phyloP scores from a whole-genome alignment of 2,113 vertebrate genomes.

The Daubentonia madagascariensis region DNA sequence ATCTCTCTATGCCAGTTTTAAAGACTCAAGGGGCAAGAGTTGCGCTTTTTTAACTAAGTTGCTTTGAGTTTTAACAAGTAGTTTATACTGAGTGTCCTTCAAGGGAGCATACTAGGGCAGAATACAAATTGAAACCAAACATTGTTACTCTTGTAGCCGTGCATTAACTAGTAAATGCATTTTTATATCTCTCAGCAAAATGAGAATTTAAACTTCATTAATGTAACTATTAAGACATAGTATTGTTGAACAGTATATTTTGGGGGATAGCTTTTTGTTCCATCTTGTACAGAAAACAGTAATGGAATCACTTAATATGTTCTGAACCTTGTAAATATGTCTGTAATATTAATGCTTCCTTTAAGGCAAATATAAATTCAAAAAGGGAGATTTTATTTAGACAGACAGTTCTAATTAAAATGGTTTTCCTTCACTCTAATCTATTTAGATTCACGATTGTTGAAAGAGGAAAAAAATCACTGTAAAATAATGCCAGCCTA shows the following conservation, averaged over 20 bases:
- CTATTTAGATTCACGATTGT: slow-evolving; percentile 78
- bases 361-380: slow-evolving; percentile 77
- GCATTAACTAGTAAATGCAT: slow-evolving; percentile 66
- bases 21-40: not conserved
- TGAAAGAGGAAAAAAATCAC: slow-evolving; percentile 75
- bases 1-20: not conserved
- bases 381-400: slow-evolving; percentile 81
- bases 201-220: slow-evolving; percentile 65
- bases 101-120: slow-evolving; percentile 59
- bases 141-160: slow-evolving; percentile 67
- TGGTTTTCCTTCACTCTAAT: slow-evolving; percentile 75
- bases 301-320: slow-evolving; percentile 65
- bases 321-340: slow-evolving; percentile 81
- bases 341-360: slow-evolving; percentile 78
- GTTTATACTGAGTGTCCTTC: slow-evolving; percentile 38
- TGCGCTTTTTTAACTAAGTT: slow-evolving; percentile 60
- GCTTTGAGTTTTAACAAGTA: slow-evolving; percentile 56
- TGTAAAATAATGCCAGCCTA: slow-evolving; percentile 84
- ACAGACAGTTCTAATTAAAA: slow-evolving; percentile 78
- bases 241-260: slow-evolving; percentile 68
- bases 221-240: slow-evolving; percentile 74
- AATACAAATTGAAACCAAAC: slow-evolving; percentile 59
- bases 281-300: slow-evolving; percentile 80
- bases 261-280: slow-evolving; percentile 63
- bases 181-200: slow-evolving; percentile 57